Percentiles rank a stretch among this genome's conserved stretches.
Evolutionary conservation across 2,113 vertebrate genomes (phyloP).

Genomic region (Herpetotheres cachinnans): DNA sequence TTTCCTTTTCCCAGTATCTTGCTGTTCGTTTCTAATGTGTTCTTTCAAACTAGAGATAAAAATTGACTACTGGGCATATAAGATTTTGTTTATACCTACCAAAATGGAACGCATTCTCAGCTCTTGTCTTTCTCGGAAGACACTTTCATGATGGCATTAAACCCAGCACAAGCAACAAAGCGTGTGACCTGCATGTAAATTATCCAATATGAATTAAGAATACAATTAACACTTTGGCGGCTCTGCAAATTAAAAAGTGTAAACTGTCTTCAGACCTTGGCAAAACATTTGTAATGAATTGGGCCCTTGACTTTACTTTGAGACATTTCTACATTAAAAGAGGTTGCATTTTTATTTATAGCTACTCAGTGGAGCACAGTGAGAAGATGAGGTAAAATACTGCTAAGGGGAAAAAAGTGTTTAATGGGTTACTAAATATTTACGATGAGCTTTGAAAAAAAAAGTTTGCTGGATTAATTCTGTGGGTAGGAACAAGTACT

Average conservation of each 20-base stretch:
- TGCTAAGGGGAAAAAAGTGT: background rate
- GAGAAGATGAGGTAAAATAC: background rate
- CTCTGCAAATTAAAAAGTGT: background rate
- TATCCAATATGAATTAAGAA: conserved; percentile 5
- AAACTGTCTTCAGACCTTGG: background rate
- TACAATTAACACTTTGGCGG: background rate
- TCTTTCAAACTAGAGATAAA: background rate
- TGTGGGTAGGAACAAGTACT: background rate
- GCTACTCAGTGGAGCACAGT: background rate
- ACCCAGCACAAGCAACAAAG: background rate
- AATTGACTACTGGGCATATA: background rate
- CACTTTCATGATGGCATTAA: background rate
- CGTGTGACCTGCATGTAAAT: background rate
- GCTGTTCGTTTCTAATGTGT: background rate
- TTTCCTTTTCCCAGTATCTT: background rate
- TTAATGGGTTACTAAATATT: background rate
- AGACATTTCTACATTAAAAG: background rate
- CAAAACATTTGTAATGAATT: conserved; percentile 19
- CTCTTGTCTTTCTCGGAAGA: background rate
- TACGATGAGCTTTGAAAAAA: background rate
- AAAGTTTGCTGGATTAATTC: background rate
- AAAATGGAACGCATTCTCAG: background rate
- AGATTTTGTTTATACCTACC: background rate
- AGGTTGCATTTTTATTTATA: background rate
- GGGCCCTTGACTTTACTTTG: background rate